Evolutionary conservation across 2,113 vertebrate species (phyloP).

Genomic region (Sceloporus tristichus): DNA sequence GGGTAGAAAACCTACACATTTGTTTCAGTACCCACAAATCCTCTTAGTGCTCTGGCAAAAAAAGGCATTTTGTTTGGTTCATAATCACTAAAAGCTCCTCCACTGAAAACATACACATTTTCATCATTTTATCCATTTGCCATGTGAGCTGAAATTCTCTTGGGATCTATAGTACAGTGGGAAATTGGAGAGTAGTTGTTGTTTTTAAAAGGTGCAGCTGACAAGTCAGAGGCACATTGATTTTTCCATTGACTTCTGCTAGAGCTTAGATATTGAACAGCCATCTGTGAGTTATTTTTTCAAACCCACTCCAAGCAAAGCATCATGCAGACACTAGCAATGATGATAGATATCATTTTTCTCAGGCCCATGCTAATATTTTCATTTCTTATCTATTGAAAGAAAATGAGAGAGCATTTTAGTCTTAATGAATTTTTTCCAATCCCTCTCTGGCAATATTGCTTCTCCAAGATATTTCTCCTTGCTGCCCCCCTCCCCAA

Average conservation of each 20-base stretch:
- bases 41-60: neutral
- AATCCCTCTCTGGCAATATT: neutral
- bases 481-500: too few species aligned
- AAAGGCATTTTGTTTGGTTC: neutral
- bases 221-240: constrained; percentile 11
- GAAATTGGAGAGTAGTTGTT: constrained; percentile 6
- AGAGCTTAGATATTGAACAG: constrained; percentile 15
- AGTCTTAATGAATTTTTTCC: neutral
- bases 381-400: neutral
- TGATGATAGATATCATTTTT: neutral
- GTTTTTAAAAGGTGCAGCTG: constrained; percentile 1
- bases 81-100: neutral
- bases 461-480: neutral
- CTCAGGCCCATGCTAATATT: neutral
- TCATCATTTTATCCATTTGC: neutral
- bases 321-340: constrained; percentile 2
- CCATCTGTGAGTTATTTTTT: neutral
- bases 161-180: neutral
- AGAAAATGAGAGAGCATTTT: neutral
- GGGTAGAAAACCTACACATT: neutral
- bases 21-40: neutral
- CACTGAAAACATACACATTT: neutral
- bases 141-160: neutral
- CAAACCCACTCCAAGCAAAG: constrained; percentile 3
- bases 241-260: constrained; percentile 29